Conservation (phyloP, 2,113 vertebrate genomes). For the Eolophus roseicapilla region DNA sequence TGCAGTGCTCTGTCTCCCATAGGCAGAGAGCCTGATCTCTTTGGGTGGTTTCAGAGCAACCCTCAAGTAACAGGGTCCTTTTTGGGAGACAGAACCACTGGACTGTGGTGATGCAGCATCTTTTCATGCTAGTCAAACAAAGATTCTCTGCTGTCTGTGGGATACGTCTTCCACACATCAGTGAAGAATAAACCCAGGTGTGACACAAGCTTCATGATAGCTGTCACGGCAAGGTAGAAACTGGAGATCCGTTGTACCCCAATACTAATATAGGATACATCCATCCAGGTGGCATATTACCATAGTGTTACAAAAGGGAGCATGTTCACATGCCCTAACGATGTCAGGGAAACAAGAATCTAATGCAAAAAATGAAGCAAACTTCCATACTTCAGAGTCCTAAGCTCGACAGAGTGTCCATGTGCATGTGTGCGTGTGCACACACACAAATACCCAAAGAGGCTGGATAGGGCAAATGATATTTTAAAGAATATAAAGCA, state of each 20-base stretch:
- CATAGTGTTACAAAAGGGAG: not conserved
- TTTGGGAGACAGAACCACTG: not conserved
- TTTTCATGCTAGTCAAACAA: accelerated
- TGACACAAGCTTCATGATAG: not conserved
- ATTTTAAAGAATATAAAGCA: not conserved
- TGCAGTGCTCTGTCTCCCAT: accelerated
- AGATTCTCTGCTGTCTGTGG: not conserved
- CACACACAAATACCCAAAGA: not conserved
- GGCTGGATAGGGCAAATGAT: accelerated
- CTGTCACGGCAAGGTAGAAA: not conserved
- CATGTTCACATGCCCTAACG: not conserved
- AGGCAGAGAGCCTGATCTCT: not conserved
- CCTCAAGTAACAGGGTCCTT: not conserved
- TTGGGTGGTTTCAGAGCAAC: not conserved
- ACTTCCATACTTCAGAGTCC: not conserved
- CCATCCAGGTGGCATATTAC: not conserved
- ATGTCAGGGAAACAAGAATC: not conserved
- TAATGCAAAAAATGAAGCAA: not conserved
- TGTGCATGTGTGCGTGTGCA: not conserved
- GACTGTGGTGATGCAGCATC: not conserved
- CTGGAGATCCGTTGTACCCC: not conserved
- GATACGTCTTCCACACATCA: not conserved
- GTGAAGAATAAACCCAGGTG: not conserved
- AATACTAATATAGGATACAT: not conserved
- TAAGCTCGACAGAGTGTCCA: not conserved